Conservation (phyloP, 2,797 vertebrate genomes). For the Hydrophis major region DNA sequence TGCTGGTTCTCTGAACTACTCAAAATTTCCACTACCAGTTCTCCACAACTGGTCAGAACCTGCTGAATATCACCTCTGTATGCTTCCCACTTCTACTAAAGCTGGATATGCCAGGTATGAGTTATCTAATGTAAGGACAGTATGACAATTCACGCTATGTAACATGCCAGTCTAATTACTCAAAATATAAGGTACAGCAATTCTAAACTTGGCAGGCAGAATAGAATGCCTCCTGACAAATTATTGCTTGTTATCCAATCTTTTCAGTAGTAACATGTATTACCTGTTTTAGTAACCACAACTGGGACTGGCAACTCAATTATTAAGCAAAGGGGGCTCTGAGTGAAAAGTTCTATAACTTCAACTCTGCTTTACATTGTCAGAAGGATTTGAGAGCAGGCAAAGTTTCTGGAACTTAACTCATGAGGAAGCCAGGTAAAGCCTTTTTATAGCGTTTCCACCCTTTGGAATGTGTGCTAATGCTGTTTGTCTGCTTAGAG, state of each 20-base stretch:
- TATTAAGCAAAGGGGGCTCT: neutral
- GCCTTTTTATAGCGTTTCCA: too few species aligned
- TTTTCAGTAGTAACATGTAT: too few species aligned
- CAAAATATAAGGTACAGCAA: neutral
- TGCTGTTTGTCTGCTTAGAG: neutral
- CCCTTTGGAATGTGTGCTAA: too few species aligned
- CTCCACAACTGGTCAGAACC: too few species aligned
- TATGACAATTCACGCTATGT: neutral
- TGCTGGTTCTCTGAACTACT: too few species aligned
- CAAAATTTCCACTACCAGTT: too few species aligned
- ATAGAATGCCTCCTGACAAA: neutral
- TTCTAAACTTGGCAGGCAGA: too few species aligned
- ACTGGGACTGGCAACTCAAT: neutral
- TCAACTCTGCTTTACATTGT: neutral
- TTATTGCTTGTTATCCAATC: neutral
- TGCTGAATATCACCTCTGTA: too few species aligned
- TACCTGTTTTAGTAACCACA: too few species aligned
- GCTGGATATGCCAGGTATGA: neutral
- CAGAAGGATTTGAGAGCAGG: neutral
- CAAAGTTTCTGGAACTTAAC: neutral
- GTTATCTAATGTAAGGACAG: neutral
- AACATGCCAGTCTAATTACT: neutral
- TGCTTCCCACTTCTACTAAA: neutral
- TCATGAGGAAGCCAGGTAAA: neutral
- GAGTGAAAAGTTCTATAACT: neutral